A percentile compares a stretch with the other conserved stretches of the same genome.
Evolutionary conservation across 1,140 invertebrate genomes (phyloP).

Genomic region (Conopomorpha cramerella): DNA sequence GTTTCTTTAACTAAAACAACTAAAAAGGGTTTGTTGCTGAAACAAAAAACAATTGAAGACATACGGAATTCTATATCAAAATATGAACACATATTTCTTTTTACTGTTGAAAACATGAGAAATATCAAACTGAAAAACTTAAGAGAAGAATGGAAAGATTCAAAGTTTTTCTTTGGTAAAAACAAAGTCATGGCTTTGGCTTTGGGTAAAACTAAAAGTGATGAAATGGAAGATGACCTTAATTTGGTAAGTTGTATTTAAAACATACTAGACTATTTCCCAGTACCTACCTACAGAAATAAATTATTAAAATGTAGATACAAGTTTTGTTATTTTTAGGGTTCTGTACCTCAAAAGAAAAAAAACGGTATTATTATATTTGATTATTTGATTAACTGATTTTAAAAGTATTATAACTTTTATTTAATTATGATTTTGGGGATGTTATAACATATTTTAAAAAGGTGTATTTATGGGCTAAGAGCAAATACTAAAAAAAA

Average conservation of each 20-base stretch:
- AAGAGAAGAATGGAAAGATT: slow-evolving; percentile 85
- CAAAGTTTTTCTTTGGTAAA: slow-evolving; percentile 97
- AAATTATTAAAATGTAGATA: too few relatives aligned
- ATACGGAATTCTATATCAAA: slow-evolving; percentile 80
- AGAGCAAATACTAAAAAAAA: too few relatives aligned
- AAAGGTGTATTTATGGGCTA: too few relatives aligned
- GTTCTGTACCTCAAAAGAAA: too few relatives aligned
- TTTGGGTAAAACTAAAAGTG: slow-evolving; percentile 81
- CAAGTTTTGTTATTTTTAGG: too few relatives aligned
- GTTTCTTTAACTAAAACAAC: slow-evolving; percentile 94
- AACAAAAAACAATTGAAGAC: slow-evolving; percentile 89
- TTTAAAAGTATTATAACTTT: too few relatives aligned
- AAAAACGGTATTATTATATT: too few relatives aligned
- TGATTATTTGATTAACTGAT: too few relatives aligned
- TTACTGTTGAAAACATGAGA: slow-evolving; percentile 91
- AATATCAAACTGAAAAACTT: slow-evolving; percentile 89
- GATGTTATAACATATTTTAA: too few relatives aligned
- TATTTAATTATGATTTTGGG: too few relatives aligned
- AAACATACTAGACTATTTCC: too few relatives aligned
- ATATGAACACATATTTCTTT: slow-evolving; percentile 87
- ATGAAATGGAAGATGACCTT: slow-evolving; percentile 84
- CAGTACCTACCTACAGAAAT: too few relatives aligned
- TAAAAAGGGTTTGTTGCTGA: slow-evolving; percentile 86
- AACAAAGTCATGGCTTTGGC: slow-evolving; percentile 95
- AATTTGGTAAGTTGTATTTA: slow-evolving; percentile 76